Base-by-base conservation (phyloP, 2,888 invertebrate genomes). In the Dynastes tityus region DNA sequence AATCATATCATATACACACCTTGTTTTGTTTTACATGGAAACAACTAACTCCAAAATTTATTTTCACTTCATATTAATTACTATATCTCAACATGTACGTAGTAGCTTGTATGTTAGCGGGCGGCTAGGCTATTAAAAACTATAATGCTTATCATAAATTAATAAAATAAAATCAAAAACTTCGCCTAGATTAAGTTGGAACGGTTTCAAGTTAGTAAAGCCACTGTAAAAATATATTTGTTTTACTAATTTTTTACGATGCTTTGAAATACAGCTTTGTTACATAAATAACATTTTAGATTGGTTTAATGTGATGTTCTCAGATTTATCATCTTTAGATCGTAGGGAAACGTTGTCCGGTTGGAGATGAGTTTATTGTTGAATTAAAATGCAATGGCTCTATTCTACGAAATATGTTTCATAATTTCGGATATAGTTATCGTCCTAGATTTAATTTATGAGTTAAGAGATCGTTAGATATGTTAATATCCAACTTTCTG, bases 211-310 rank as follows among this genome's bases (percentile, higher is more conserved):
- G 73, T 45, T 22, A 74, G 73, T 74, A 74, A 74, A 61, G 27
- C 61, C 11, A 40, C 45, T n/a, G 73, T 74, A 74, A 74, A 74
- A 74, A 74, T 74, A 74, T 74, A 74, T 74, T 74, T 74, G 73
- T 74, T 74, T 74, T 74, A 61, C 61, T 74, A 74, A 74, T 74
- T 74, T 74, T 74, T 74, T 74, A 74, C 73, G 73, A 74, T 22
- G 73, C 73, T 74, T 74, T 40, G 61, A 74, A 61, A 74, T 40
- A 61, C 73, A 45, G 73, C 45, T 74, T 74, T 74, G 61, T 74
- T 74, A 61, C 63, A 74, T 74, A 74, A 74, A 74, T 74, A 74
- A 74, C 73, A 40, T 74, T 74, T 45, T 45, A 22, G 27, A 45
- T 74, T 61, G 73, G 73, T 74, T 74, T 74, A 61, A 74, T 61